Percentiles rank a stretch among this genome's conserved stretches.
phyloP scores from a whole-genome alignment of 2,113 vertebrate species.

The Daphoenositta chrysoptera region DNA sequence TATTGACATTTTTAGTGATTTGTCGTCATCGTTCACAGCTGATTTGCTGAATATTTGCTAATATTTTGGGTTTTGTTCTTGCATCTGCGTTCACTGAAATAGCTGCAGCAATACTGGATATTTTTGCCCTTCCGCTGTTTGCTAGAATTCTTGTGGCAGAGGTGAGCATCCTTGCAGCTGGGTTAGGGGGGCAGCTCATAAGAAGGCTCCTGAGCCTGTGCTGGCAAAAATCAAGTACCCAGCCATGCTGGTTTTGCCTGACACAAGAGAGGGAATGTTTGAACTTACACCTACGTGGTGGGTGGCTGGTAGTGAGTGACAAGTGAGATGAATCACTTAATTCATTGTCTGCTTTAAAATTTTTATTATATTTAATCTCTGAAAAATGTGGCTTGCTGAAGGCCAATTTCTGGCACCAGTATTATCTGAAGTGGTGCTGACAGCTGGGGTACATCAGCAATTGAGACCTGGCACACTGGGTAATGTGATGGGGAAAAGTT shows the following conservation, averaged over 20 bases:
- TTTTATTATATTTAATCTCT: not conserved
- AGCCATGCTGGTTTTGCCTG: not conserved
- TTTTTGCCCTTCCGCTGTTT: not conserved
- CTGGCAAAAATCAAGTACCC: not conserved
- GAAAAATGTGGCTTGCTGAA: not conserved
- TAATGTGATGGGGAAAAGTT: not conserved
- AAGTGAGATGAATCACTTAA: not conserved
- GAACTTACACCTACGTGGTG: not conserved
- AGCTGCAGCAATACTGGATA: not conserved
- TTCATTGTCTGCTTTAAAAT: not conserved
- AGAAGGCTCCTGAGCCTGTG: not conserved
- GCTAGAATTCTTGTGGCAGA: not conserved
- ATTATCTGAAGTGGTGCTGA: not conserved
- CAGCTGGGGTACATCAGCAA: not conserved
- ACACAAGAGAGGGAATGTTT: not conserved
- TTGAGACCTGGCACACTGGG: rapidly evolving
- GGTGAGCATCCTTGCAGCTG: not conserved
- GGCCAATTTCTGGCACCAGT: not conserved
- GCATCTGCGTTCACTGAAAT: not conserved
- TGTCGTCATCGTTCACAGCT: not conserved
- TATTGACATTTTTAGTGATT: not conserved
- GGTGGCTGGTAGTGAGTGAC: not conserved
- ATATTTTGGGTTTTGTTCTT: not conserved
- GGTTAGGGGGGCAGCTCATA: not conserved
- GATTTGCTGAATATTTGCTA: not conserved